phyloP scores from a whole-genome alignment of 2,797 vertebrate species.

The Pseudomugil tenellus region DNA sequence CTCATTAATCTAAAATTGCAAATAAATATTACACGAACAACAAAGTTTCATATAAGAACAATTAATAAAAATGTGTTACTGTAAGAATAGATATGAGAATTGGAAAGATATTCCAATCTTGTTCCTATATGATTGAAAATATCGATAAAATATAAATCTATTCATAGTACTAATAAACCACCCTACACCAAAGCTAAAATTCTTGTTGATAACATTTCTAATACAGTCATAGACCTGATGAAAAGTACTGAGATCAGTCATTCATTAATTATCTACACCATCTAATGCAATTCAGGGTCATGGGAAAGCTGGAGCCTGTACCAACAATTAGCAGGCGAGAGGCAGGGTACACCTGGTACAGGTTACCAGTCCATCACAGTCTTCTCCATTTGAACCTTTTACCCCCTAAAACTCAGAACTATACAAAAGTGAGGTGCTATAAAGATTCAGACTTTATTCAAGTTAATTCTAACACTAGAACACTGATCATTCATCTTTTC shows the following conservation, averaged over 20 bases:
- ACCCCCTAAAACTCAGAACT: no score
- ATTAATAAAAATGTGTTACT: no score
- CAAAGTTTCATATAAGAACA: not conserved
- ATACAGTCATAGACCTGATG: not conserved
- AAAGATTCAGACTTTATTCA: not conserved
- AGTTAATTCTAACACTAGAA: not conserved
- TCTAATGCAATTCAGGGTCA: no score
- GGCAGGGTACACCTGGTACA: no score
- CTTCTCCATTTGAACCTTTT: not conserved
- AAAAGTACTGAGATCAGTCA: not conserved
- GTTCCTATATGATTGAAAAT: not conserved
- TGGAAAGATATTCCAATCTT: not conserved
- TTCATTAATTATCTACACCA: no score
- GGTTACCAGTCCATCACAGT: no score
- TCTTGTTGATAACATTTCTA: not conserved
- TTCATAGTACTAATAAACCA: not conserved
- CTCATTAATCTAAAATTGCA: not conserved
- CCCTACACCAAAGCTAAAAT: not conserved
- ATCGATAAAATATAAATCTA: not conserved
- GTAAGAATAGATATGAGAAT: not conserved
- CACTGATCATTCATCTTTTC: not conserved
- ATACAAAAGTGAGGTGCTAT: not conserved
- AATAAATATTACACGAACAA: not conserved
- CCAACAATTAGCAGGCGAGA: no score
- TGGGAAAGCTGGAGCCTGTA: no score